Percentiles rank a stretch among this genome's conserved stretches.
Evolutionary conservation across 2,797 vertebrate species (phyloP).

Genomic region (Heliangelus exortis): DNA sequence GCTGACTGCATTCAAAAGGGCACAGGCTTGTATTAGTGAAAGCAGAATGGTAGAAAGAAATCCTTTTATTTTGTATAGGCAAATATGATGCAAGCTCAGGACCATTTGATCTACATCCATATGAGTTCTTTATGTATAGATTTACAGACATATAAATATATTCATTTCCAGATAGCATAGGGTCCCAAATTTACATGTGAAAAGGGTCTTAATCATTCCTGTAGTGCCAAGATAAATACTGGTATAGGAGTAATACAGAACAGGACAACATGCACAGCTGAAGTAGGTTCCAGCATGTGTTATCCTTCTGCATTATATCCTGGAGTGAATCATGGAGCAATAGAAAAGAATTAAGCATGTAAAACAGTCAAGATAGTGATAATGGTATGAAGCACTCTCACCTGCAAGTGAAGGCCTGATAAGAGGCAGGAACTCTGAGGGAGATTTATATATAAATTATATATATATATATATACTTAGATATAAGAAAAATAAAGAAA

Average conservation of each 20-base stretch:
- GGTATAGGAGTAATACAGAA: not conserved
- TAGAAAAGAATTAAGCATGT: not conserved
- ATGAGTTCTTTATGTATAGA: not conserved
- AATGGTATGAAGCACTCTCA: not conserved
- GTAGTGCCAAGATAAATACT: not conserved
- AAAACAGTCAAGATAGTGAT: not conserved
- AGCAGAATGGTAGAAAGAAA: not conserved
- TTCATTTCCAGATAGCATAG: not conserved
- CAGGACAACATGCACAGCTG: not conserved
- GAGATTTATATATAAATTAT: not conserved
- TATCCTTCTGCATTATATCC: not conserved
- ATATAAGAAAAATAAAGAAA: no score
- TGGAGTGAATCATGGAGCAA: not conserved
- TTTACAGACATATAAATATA: not conserved
- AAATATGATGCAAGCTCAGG: not conserved
- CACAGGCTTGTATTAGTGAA: not conserved
- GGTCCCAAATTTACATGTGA: not conserved
- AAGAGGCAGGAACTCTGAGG: not conserved
- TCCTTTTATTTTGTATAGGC: not conserved
- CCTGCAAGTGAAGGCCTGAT: not conserved
- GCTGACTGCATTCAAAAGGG: not conserved
- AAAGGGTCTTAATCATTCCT: not conserved
- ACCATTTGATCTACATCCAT: not conserved
- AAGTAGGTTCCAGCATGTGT: not conserved
- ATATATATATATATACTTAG: no score